Conservation (phyloP, 30 jellyfish, hydroid and myxozoan genomes). For the Turritopsis dohrnii region DNA sequence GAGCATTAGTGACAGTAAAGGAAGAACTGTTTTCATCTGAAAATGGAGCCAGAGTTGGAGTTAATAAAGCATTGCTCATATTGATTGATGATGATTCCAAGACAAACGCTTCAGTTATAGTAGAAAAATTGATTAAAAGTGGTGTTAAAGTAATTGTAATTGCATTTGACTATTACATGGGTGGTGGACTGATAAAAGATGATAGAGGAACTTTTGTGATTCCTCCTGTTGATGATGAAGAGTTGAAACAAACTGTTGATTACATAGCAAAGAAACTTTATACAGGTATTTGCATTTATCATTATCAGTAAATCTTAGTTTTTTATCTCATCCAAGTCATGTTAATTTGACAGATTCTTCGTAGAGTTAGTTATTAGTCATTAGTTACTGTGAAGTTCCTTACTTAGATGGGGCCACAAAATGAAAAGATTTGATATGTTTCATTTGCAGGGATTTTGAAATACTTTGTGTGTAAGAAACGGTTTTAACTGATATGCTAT, state of each 20-base stretch:
- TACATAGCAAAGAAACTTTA: background rate
- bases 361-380: too few relatives aligned
- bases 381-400: too few relatives aligned
- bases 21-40: background rate
- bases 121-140: background rate
- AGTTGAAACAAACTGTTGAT: background rate
- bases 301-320: background rate
- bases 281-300: background rate
- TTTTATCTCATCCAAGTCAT: background rate
- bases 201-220: background rate
- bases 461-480: too few relatives aligned
- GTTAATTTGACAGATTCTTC: background rate
- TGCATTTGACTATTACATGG: background rate
- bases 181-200: background rate
- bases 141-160: background rate
- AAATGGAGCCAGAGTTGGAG: constrained; percentile 12
- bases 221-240: background rate
- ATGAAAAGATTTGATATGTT: too few relatives aligned
- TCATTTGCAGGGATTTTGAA: too few relatives aligned
- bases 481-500: too few relatives aligned
- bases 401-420: too few relatives aligned
- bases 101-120: background rate
- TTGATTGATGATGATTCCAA: background rate
- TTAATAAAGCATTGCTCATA: background rate
- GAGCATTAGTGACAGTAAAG: background rate